Evolutionary conservation across 2,888 invertebrate genomes (phyloP).

Genomic region (Linyphia triangularis): DNA sequence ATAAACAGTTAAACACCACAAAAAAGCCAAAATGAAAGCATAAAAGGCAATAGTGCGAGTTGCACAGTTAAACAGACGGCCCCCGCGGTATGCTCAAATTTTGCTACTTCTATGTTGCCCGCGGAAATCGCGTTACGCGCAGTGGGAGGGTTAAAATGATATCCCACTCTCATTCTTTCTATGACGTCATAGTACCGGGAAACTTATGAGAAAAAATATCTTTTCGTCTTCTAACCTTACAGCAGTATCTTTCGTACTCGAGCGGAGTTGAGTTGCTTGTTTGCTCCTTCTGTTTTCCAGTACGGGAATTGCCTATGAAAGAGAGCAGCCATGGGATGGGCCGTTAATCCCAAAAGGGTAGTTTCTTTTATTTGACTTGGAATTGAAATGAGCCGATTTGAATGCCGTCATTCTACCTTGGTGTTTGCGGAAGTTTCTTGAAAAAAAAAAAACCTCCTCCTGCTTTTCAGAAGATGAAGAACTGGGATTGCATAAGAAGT

Average conservation of each 20-base stretch:
- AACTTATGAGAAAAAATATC: too few species aligned
- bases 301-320: not conserved
- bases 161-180: too few species aligned
- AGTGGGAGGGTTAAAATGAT: too few species aligned
- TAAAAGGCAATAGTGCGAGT: too few species aligned
- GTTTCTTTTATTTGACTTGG: constrained; percentile 41
- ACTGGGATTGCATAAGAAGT: constrained; percentile 13
- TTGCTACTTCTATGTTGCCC: too few species aligned
- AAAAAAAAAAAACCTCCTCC: not conserved
- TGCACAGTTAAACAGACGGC: too few species aligned
- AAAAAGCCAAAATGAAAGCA: too few species aligned
- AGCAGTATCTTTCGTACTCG: not conserved
- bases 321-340: constrained; percentile 1
- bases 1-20: too few species aligned
- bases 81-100: too few species aligned
- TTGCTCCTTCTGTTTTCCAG: constrained; percentile 1
- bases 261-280: constrained; percentile 30
- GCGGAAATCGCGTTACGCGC: too few species aligned
- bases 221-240: too few species aligned
- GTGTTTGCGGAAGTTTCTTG: not conserved
- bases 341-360: constrained; percentile 10
- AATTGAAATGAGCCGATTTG: constrained; percentile 41
- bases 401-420: constrained; percentile 2
- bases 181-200: too few species aligned
- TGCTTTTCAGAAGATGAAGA: not conserved